Evolutionary conservation across 2,113 vertebrate species (phyloP).

Genomic region (Leptobrachium ailaonicum): DNA sequence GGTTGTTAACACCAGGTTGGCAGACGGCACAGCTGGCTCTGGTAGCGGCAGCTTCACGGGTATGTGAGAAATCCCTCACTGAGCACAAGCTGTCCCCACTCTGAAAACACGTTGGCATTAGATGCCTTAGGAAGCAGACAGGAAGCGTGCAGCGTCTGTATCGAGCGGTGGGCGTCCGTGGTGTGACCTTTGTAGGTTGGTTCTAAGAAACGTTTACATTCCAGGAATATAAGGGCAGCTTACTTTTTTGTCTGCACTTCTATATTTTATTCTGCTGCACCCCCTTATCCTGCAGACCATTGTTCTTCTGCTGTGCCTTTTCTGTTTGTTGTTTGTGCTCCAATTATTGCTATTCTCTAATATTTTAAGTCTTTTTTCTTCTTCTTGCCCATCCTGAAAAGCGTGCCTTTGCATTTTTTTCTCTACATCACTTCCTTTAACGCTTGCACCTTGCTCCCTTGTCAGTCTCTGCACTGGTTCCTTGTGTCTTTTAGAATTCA

Average conservation of each 20-base stretch:
- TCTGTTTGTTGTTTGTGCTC: too few species aligned
- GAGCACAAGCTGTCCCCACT: constrained; percentile 34
- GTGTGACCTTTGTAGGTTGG: background rate
- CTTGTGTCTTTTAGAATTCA: too few species aligned
- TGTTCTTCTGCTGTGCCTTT: too few species aligned
- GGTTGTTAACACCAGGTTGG: constrained; percentile 5
- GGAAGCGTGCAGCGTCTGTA: background rate
- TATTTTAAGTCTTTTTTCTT: background rate
- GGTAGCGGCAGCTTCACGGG: constrained; percentile 28
- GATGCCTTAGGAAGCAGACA: constrained; percentile 15
- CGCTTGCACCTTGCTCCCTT: too few species aligned
- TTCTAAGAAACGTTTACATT: too few species aligned
- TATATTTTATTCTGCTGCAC: too few species aligned
- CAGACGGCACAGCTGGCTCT: constrained; percentile 43
- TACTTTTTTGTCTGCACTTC: too few species aligned
- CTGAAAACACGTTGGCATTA: background rate
- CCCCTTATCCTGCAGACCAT: too few species aligned
- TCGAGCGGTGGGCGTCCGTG: constrained; percentile 17
- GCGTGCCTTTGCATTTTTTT: background rate
- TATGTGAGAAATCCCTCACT: constrained; percentile 37
- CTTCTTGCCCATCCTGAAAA: background rate
- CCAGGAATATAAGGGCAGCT: too few species aligned
- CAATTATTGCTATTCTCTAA: background rate
- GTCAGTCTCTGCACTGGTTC: too few species aligned
- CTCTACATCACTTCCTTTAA: background rate